Percentiles rank a stretch among this genome's conserved stretches.
Conservation (phyloP, 2,888 invertebrate genomes). For the Camponotus fellah region DNA sequence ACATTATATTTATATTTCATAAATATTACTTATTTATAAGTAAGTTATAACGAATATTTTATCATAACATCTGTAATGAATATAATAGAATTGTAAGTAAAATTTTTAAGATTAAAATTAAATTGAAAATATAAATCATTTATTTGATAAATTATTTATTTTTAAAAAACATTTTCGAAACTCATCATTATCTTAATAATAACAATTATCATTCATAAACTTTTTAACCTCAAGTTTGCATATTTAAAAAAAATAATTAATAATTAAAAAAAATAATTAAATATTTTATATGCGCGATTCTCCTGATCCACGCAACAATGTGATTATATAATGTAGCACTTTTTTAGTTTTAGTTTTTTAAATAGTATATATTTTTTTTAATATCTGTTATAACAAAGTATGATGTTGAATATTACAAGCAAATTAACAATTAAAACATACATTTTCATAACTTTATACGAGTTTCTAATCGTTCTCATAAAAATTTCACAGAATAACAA, state of each 20-base stretch:
- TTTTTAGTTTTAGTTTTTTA: neutral
- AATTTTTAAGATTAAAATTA: neutral
- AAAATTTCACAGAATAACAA: slow-evolving; percentile 51
- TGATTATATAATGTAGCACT: neutral
- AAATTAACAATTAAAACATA: slow-evolving; percentile 35
- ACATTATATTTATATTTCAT: slow-evolving; percentile 9
- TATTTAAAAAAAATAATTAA: neutral
- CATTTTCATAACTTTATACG: slow-evolving; percentile 26
- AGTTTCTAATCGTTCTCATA: slow-evolving; percentile 40
- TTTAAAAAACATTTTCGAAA: neutral
- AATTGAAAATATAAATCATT: slow-evolving; percentile 20
- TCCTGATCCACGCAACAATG: neutral
- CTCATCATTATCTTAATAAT: slow-evolving; percentile 3
- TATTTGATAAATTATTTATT: neutral
- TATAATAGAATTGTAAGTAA: neutral
- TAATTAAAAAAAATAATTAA: neutral
- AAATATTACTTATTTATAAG: slow-evolving; percentile 14
- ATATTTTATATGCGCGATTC: neutral
- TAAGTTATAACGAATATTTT: slow-evolving; percentile 4
- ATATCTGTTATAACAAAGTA: slow-evolving; percentile 10
- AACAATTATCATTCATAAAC: neutral
- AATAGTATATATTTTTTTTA: slow-evolving; percentile 2
- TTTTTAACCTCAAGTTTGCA: neutral
- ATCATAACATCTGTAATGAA: neutral
- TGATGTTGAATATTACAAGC: slow-evolving; percentile 34